Evolutionary conservation across 2,888 invertebrate species (phyloP), one percentile per base, ranked within the genome.

Genomic region (Cosmopolites sordidus): DNA sequence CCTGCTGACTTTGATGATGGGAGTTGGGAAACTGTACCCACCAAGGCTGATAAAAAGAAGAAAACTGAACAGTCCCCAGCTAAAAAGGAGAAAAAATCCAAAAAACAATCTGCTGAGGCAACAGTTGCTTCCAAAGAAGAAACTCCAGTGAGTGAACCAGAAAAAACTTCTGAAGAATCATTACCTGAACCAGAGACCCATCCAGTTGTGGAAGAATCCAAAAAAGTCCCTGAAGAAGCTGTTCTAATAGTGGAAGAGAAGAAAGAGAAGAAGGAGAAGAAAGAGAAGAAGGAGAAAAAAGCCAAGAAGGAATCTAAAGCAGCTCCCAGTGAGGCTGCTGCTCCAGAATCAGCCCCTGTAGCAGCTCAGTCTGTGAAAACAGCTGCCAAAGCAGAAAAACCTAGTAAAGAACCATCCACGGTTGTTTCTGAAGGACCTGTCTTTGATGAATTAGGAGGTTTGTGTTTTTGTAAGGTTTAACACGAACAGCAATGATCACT

Each of bases 1-100:
- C 86, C 86, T 8, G 79, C 80, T 39, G 86, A 86, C 64, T 86
- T 80, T 73, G 86, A 87, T 72, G 86, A 87, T 63, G 87, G 84
- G 40, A 80, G 83, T 44, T 89, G 89, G 89, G 83, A 87, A 75
- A 80, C 79, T 62, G 83, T 87, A 61, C 75, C 84, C 56, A 79
- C 84, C 66, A 78, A 84, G 71, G 79, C 83, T 65, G 87, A 87
- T 56, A 87, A 87, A 70, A 88, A 87, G 69, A 86, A 85, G 73
- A 79, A 80, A 53, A 80, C 82, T 46, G 73, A 73, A 41, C 63
- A 63, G 8, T 65, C 70, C 18, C 71, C 71, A 33, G 68, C 65
- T 1, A 33, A 33, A 56, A 76, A 76, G 58, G 70, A 70, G 14
- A 73, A 73, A 52, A 68, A 68, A 60, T 56, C 57, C 29, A 68